A percentile compares a stretch with the other conserved stretches of the same genome.
Evolutionary conservation across 2,113 vertebrate species (phyloP).

Genomic region (Verasper variegatus): DNA sequence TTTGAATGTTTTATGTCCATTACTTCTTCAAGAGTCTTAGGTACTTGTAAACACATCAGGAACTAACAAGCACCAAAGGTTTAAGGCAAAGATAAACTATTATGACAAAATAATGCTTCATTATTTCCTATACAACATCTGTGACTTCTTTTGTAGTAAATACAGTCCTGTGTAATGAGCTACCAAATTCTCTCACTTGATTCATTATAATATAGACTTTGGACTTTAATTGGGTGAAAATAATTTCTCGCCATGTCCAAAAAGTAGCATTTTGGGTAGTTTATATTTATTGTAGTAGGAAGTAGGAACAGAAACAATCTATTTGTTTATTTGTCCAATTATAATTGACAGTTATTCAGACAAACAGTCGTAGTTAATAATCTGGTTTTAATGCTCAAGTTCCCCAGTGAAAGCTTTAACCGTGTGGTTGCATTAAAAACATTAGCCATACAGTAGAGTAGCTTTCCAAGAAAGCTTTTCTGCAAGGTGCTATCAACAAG

Average conservation of each 20-base stretch:
- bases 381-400: conserved; percentile 1
- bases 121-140: background rate
- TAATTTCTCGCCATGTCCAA: no score
- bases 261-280: background rate
- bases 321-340: background rate
- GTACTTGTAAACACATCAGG: background rate
- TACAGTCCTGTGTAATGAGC: no score
- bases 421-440: background rate
- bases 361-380: conserved; percentile 3
- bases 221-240: background rate
- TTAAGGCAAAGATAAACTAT: background rate
- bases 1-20: background rate
- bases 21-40: background rate
- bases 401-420: conserved; percentile 1
- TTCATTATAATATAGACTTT: background rate
- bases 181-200: no score
- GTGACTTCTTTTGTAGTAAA: background rate
- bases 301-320: background rate
- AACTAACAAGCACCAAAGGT: background rate
- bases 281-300: background rate
- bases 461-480: conserved; percentile 51
- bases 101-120: background rate
- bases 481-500: conserved; percentile 50
- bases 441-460: conserved; percentile 5
- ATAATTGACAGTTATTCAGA: background rate